These are phyloP conservation scores for Erebia epiphron DNA, from an alignment of 2,888 invertebrate species.

Conservation along the genomic window DNA sequence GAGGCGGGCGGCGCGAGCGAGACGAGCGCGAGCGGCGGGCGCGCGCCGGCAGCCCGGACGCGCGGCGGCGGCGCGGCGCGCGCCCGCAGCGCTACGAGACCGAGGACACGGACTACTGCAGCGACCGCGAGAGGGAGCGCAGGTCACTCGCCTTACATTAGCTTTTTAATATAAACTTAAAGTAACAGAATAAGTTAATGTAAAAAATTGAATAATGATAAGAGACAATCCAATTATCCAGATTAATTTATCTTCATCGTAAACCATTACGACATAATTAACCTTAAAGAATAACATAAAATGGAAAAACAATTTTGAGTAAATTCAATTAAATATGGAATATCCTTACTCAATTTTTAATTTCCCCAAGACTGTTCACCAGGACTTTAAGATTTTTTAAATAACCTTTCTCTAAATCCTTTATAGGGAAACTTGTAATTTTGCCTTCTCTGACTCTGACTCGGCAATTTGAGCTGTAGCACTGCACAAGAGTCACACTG, in stretches of 20 bases:
- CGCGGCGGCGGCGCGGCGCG: slow-evolving; percentile 62
- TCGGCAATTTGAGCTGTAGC: no score
- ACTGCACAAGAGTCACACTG: no score
- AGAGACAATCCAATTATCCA: neutral
- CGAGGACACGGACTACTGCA: slow-evolving; percentile 87
- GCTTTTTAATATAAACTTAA: no score
- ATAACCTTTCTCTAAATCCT: no score
- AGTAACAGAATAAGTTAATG: neutral
- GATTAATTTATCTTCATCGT: neutral
- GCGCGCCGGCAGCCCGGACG: slow-evolving; percentile 45
- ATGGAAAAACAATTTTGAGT: no score
- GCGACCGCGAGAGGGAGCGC: slow-evolving; percentile 84
- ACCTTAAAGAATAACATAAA: no score
- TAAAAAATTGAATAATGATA: neutral
- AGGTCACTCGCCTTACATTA: slow-evolving; percentile 51
- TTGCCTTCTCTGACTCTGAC: no score
- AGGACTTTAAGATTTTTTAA: no score
- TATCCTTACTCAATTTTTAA: no score
- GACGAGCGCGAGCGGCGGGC: slow-evolving; percentile 60
- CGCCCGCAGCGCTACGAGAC: slow-evolving; percentile 83
- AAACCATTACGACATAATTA: neutral
- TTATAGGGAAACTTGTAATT: no score
- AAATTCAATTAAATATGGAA: no score
- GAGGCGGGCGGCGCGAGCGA: slow-evolving; percentile 55
- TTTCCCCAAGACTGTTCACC: no score